Base-by-base conservation (phyloP, 2,113 vertebrate genomes). In the Candoia aspera region DNA sequence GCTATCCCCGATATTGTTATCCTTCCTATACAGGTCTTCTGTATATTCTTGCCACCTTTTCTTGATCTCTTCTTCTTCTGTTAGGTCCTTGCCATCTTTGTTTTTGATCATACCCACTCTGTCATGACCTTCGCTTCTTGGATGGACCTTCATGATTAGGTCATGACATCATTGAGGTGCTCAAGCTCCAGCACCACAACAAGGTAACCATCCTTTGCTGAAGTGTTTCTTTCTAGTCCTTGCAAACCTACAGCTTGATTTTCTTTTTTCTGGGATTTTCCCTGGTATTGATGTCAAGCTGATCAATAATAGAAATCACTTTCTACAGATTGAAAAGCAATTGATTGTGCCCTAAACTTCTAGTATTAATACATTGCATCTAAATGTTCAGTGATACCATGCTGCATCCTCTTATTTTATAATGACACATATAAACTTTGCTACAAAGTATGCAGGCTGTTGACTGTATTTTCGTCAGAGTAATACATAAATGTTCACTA, bases 381-480 rank as follows among this genome's bases (percentile, higher is more conserved):
- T 49, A 84, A 64, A 23, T 87, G 29, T 87, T 42, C n/a, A 26
- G 5, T 26, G 8, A 19, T 60, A 46, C 57, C 49, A 86, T 68
- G 0, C 42, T 84, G 49, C 17, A 58, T 57, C 83, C 3, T 59
- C 24, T 11, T 88, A 60, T 11, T 8, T 93, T 93, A 91, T 55
- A 90, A 89, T 59, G 33, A 55, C 83, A 58, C 1, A 13, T 29
- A 90, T 59, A 88, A 92, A 87, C 2, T 3, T 26, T 60, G 1
- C 73, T 88, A 11, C 60, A 87, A 92, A 92, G 24, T 49, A 93
- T 86, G 90, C 24, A 53, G 49, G 89, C 0, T 88, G 12, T 49
- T 94, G 19, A 91, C 91, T 73, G 73, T 0, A 85, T 9, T 73
- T 62, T 92, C 79, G 94, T 26, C 58, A 62, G 49, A 95, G 23